These are phyloP conservation scores for Microtus montanus DNA, from an alignment of 2,113 vertebrate genomes.

Conservation along the genomic window DNA sequence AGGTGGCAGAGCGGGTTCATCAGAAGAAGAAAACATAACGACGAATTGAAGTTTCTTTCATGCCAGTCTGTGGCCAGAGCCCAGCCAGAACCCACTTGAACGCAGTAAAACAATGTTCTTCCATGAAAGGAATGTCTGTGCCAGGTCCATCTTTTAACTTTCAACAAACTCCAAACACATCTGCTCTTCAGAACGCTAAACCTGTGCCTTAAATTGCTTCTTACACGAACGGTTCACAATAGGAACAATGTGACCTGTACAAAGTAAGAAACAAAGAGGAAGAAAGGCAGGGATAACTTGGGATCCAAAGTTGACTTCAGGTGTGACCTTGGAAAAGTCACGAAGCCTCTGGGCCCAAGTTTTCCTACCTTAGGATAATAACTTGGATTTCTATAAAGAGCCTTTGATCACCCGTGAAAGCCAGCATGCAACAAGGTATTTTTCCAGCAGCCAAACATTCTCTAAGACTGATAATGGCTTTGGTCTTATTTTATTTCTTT, in stretches of 20 bases:
- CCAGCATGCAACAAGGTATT: background rate
- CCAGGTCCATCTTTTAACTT: background rate
- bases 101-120: background rate
- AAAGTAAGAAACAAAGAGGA: conserved; percentile 36
- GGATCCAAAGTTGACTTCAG: conserved; percentile 35
- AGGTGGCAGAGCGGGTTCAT: background rate
- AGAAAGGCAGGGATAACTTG: background rate
- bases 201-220: conserved; percentile 11
- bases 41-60: background rate
- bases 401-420: conserved; percentile 1
- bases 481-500: background rate
- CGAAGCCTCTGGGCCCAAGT: background rate
- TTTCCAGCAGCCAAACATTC: conserved; percentile 26
- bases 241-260: background rate
- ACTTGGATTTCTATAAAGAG: conserved; percentile 54
- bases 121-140: background rate
- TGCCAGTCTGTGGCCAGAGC: background rate
- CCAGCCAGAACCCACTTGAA: background rate
- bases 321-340: conserved; percentile 59
- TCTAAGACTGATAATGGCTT: background rate
- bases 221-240: background rate
- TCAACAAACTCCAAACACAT: background rate
- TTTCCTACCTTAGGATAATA: conserved; percentile 34
- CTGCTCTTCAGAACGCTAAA: background rate
- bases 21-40: background rate